These are phyloP conservation scores for Scaptodrosophila lebanonensis DNA, from an alignment of 1,140 invertebrate genomes.

Conservation along the genomic window DNA sequence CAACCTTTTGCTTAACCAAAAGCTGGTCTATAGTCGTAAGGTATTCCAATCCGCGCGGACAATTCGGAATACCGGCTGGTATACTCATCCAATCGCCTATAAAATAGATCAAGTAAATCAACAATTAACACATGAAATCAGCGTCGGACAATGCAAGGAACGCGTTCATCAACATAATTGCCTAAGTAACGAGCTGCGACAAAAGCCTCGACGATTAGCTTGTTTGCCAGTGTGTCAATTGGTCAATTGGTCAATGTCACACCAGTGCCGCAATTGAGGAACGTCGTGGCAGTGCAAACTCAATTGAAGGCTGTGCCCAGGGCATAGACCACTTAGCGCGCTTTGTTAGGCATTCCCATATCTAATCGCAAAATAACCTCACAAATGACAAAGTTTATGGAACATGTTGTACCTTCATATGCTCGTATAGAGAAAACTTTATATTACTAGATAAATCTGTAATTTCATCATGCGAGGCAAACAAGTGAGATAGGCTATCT, in stretches of 20 bases:
- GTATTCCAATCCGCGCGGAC: conserved; percentile 94
- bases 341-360: conserved; percentile 43
- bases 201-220: conserved; percentile 38
- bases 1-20: conserved; percentile 92
- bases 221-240: conserved; percentile 61
- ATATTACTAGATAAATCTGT: conserved; percentile 15
- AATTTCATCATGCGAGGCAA: conserved; percentile 55
- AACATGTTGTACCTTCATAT: too few species aligned
- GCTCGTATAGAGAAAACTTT: too few species aligned
- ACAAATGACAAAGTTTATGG: conserved; percentile 42
- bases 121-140: neutral
- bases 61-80: conserved; percentile 85
- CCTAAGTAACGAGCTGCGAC: conserved; percentile 14
- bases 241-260: conserved; percentile 72
- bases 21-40: conserved; percentile 93
- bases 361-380: conserved; percentile 45
- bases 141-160: conserved; percentile 21
- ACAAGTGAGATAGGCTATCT: neutral
- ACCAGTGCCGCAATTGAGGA: conserved; percentile 40
- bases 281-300: conserved; percentile 5
- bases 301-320: conserved; percentile 52
- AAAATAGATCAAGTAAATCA: conserved; percentile 46
- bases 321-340: conserved; percentile 18
- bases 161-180: conserved; percentile 11
- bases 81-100: conserved; percentile 90